Percentiles rank a stretch among this genome's conserved stretches.
Conservation (phyloP, 2,113 vertebrate species). For the Heterotis niloticus region DNA sequence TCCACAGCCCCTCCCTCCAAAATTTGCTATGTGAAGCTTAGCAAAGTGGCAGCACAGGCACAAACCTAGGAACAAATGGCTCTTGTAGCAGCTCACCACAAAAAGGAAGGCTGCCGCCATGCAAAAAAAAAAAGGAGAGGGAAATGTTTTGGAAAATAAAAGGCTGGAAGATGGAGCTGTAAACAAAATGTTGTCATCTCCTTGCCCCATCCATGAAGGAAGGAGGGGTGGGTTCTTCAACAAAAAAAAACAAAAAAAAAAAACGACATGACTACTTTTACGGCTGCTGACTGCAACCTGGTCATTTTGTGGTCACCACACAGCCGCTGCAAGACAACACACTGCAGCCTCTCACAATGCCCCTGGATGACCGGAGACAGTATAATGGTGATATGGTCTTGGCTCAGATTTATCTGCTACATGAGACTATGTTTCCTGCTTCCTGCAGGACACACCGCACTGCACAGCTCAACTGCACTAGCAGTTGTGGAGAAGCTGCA, state of each 20-base stretch:
- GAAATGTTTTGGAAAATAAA: conserved; percentile 66
- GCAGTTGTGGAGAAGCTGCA: too few relatives aligned
- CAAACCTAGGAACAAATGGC: background rate
- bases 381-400: too few relatives aligned
- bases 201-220: conserved; percentile 4
- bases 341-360: too few relatives aligned
- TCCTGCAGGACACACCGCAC: too few relatives aligned
- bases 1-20: too few relatives aligned
- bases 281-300: background rate
- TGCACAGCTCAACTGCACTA: too few relatives aligned
- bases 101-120: background rate
- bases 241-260: too few relatives aligned
- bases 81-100: background rate
- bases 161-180: conserved; percentile 44
- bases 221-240: conserved; percentile 12
- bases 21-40: too few relatives aligned
- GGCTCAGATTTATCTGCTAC: too few relatives aligned
- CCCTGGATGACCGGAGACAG: too few relatives aligned
- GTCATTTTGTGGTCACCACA: background rate
- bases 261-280: background rate
- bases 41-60: too few relatives aligned
- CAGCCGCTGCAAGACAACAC: background rate
- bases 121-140: conserved; percentile 22
- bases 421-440: too few relatives aligned
- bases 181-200: background rate